These are phyloP conservation scores for Drosophila cardini DNA, from an alignment of 1,140 invertebrate genomes.

Conservation along the genomic window DNA sequence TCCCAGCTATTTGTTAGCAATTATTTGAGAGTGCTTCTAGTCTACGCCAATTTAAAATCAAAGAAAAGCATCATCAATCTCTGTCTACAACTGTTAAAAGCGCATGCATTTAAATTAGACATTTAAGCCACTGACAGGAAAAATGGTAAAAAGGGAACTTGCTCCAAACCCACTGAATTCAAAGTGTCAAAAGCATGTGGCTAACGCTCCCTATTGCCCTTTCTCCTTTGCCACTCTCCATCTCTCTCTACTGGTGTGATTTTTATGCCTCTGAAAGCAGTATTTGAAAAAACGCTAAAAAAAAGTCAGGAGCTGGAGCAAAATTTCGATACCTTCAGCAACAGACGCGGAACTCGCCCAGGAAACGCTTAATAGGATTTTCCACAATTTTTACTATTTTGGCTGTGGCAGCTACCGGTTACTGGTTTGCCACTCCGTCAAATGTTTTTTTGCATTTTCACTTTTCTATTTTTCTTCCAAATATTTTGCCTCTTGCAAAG, in stretches of 20 bases:
- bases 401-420: conserved; percentile 64
- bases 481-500: conserved; percentile 70
- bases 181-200: conserved; percentile 64
- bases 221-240: neutral
- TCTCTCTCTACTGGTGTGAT: conserved; percentile 30
- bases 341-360: conserved; percentile 50
- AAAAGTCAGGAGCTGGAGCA: neutral
- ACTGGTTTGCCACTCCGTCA: conserved; percentile 47
- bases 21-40: conserved; percentile 46
- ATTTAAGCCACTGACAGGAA: conserved; percentile 67
- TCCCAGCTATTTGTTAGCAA: conserved; percentile 64
- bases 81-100: conserved; percentile 80
- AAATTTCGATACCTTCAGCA: conserved; percentile 54
- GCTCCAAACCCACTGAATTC: conserved; percentile 14
- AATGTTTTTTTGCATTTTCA: conserved; percentile 35
- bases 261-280: conserved; percentile 16
- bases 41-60: conserved; percentile 32
- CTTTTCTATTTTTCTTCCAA: conserved; percentile 39
- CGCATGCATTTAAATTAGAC: conserved; percentile 85
- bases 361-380: conserved; percentile 81
- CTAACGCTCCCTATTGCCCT: neutral
- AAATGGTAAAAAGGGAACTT: conserved; percentile 14
- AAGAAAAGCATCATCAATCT: conserved; percentile 80
- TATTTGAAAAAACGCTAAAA: neutral
- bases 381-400: conserved; percentile 80